Percentiles rank a stretch among this genome's conserved stretches.
phyloP scores from a whole-genome alignment of 1,140 invertebrate genomes.

The Drosophila repletoides region DNA sequence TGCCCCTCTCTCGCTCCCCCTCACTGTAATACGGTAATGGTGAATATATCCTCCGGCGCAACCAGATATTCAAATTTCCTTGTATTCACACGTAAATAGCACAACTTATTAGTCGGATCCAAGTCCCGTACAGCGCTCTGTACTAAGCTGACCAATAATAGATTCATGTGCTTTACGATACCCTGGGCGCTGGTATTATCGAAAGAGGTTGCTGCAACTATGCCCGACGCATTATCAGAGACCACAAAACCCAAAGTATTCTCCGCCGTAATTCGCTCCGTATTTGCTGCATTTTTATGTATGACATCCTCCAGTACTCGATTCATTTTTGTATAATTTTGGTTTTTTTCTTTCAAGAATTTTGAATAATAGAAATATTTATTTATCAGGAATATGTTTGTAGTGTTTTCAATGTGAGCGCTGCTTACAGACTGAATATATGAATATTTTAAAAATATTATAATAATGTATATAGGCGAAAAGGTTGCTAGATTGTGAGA shows the following conservation, averaged over 20 bases:
- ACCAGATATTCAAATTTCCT: slow-evolving; percentile 74
- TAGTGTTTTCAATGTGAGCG: background rate
- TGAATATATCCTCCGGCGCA: slow-evolving; percentile 72
- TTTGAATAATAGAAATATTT: background rate
- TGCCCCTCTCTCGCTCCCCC: no score
- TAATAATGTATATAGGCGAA: no score
- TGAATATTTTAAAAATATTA: no score
- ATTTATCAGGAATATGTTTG: background rate
- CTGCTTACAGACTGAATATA: background rate
- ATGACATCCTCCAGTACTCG: slow-evolving; percentile 64
- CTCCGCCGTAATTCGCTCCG: slow-evolving; percentile 64
- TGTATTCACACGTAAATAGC: slow-evolving; percentile 61
- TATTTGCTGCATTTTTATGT: slow-evolving; percentile 25
- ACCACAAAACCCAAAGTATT: slow-evolving; percentile 65
- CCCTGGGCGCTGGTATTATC: slow-evolving; percentile 72
- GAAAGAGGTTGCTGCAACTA: slow-evolving; percentile 60
- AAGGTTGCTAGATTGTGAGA: no score
- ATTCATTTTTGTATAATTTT: slow-evolving; percentile 45
- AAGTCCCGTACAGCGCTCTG: slow-evolving; percentile 69
- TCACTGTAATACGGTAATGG: slow-evolving; percentile 73
- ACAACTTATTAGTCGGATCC: slow-evolving; percentile 60
- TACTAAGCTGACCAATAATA: slow-evolving; percentile 38
- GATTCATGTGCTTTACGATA: slow-evolving; percentile 64
- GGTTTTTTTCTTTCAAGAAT: background rate
- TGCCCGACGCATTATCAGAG: slow-evolving; percentile 55